Evolutionary conservation across 2,797 vertebrate species (phyloP), one percentile per base, ranked within the genome.

Genomic region (Crocodylus rhombifer): DNA sequence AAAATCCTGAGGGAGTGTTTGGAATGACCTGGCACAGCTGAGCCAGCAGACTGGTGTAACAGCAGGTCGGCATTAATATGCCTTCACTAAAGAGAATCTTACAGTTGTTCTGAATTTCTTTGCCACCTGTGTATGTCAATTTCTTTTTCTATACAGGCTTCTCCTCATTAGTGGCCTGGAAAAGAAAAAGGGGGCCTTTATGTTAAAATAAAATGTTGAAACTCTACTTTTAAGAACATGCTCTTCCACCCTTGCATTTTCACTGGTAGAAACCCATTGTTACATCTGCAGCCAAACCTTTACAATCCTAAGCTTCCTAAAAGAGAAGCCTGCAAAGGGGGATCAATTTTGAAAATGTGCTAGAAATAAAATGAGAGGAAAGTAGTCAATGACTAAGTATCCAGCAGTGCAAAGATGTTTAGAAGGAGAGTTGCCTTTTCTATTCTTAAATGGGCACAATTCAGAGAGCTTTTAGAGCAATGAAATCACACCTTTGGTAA

Each of bases 381-480:
- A 95, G 74, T 95, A 90, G 97, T 97, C 95, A 94, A 30, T 88
- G 91, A 84, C 78, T 82, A 65, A 62, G 84, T 93, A 94, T 97
- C 95, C 97, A 97, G 90, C 96, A 2, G 76, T 92, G 92, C 71
- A 42, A 83, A 94, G 80, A 95, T 95, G 85, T 96, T 96, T 96
- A 89, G 93, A 91, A 88, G 65, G 88, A 95, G 62, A 92, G 80
- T 64, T 88, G n/a, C 85, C 88, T 80, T 91, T 92, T 97, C 96
- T 97, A 94, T 94, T 97, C 95, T 96, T 94, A 95, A 97, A 95
- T 26, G 67, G 78, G 93, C 81, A 77, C 93, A 89, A 96, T 97
- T 97, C 88, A 91, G 92, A 96, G 86, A 84, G 90, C 94, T 97
- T 97, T 97, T 69, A 97, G 90, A 90, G 87, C 93, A 94, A 91